A percentile compares a stretch with the other conserved stretches of the same genome.
Evolutionary conservation across 2,888 invertebrate genomes (phyloP).

Genomic region (Rotaria sp.): DNA sequence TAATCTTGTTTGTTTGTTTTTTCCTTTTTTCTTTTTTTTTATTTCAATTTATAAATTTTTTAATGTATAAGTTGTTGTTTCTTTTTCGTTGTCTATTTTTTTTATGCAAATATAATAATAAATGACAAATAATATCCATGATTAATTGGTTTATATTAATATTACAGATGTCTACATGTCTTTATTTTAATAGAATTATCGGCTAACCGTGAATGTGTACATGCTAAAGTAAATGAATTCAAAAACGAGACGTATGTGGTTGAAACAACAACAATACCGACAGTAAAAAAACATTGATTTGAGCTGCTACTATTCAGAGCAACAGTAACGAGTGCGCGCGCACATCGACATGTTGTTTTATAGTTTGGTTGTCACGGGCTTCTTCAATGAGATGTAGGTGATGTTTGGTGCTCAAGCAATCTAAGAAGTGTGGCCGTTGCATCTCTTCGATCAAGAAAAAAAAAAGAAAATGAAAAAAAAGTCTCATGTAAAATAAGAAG

Average conservation of each 20-base stretch:
- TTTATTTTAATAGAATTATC: too few relatives aligned
- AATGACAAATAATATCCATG: background rate
- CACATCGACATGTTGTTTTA: background rate
- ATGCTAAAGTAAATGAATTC: background rate
- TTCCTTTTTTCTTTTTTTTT: background rate
- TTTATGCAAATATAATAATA: background rate
- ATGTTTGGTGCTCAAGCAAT: background rate
- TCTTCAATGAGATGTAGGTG: background rate
- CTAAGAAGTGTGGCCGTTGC: background rate
- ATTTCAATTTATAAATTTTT: background rate
- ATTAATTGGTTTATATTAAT: background rate
- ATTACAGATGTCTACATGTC: too few relatives aligned
- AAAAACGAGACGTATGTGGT: background rate
- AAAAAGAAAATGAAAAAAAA: background rate
- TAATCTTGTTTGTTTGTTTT: background rate
- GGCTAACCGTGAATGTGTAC: background rate
- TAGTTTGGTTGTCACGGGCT: slow-evolving; percentile 9
- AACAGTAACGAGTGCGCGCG: background rate
- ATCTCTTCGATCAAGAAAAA: background rate
- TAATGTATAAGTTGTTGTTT: background rate
- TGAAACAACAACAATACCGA: background rate
- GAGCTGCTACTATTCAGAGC: background rate
- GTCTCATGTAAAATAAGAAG: background rate
- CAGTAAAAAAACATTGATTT: background rate
- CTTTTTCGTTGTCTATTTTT: background rate